phyloP scores from a whole-genome alignment of 2,113 vertebrate genomes.

The Erinaceus europaeus region DNA sequence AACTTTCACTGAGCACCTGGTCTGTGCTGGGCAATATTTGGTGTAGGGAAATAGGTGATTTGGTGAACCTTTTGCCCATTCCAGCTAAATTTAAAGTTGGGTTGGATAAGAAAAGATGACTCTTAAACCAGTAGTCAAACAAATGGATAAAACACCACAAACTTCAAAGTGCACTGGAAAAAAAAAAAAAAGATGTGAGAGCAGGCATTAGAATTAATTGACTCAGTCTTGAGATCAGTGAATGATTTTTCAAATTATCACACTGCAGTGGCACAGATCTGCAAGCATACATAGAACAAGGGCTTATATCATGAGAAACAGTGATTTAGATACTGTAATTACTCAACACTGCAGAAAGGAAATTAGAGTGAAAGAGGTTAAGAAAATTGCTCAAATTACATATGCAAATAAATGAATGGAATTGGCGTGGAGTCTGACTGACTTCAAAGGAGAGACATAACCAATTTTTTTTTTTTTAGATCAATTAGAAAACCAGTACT shows the following conservation, averaged over 20 bases:
- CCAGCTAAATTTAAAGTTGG: background rate
- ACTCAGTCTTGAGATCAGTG: background rate
- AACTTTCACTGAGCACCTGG: background rate
- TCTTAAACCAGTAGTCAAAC: background rate
- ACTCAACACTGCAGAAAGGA: background rate
- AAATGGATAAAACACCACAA: background rate
- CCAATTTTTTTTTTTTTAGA: background rate
- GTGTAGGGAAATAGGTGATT: background rate
- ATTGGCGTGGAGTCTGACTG: background rate
- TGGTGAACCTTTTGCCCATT: background rate
- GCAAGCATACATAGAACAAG: too few relatives aligned
- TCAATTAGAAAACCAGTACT: background rate
- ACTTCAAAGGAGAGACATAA: background rate
- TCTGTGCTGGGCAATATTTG: background rate
- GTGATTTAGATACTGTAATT: background rate
- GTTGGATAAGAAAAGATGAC: background rate
- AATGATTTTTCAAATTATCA: slow-evolving; percentile 25
- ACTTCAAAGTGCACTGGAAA: background rate
- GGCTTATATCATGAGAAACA: too few relatives aligned
- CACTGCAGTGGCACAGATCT: too few relatives aligned
- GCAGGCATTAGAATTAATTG: background rate
- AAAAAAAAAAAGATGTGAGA: background rate
- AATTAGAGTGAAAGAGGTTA: too few relatives aligned
- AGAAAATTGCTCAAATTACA: background rate
- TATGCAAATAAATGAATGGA: background rate